Evolutionary conservation across 2,113 vertebrate genomes (phyloP).

Genomic region (Petaurus breviceps): DNA sequence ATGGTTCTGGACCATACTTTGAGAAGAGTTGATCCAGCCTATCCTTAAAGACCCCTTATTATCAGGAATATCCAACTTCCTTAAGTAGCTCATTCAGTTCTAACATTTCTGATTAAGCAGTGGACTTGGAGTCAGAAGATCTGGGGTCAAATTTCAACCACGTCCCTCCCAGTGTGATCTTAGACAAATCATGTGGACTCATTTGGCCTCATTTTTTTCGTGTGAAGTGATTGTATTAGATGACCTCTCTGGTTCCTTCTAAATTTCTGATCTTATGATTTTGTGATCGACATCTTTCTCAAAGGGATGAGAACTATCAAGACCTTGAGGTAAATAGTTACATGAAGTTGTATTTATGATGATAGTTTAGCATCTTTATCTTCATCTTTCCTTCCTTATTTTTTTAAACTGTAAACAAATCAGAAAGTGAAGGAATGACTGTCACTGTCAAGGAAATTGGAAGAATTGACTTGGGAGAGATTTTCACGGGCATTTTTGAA

Average conservation of each 20-base stretch:
- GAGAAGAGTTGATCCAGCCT: not conserved
- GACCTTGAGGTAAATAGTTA: not conserved
- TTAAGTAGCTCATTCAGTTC: not conserved
- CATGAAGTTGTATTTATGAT: not conserved
- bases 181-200: not conserved
- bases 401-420: not conserved
- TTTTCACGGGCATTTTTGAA: not conserved
- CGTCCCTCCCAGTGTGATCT: not conserved
- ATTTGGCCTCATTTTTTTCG: not conserved
- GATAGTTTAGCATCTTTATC: not conserved
- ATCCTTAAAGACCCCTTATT: not conserved
- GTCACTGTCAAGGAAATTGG: not conserved
- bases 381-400: not conserved
- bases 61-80: not conserved
- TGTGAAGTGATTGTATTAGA: not conserved
- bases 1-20: not conserved
- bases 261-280: not conserved
- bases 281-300: not conserved
- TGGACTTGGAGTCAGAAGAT: not conserved
- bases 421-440: not conserved
- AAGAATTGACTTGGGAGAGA: not conserved
- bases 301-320: not conserved
- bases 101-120: not conserved
- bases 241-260: not conserved
- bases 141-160: not conserved